Evolutionary conservation across 2,797 vertebrate species (phyloP), one percentile per base, ranked within the genome.

Genomic region (Lacerta viridis): DNA sequence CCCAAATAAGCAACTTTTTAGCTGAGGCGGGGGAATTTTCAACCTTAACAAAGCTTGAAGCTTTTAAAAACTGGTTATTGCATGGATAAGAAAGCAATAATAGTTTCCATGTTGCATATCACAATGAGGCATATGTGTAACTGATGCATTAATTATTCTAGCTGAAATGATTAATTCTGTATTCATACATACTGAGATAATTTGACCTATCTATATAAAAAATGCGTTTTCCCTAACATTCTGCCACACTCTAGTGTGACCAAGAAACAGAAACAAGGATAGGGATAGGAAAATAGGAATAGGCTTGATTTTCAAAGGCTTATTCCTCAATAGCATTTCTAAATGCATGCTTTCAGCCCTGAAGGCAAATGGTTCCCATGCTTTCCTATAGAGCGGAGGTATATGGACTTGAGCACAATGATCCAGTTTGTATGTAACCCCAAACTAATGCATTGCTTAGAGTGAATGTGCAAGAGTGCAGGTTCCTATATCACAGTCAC

Each of bases 1-100:
- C 9, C 23, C 64, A n/a, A 43, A 76, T 18, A 46, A 15, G 23
- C 41, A 29, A 39, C 1, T 41, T 84, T 7, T 87, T 39, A 83
- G 80, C 1, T 84, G 29, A 59, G 2, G 46, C 0, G 0, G 71
- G 87, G 8, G 1, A 80, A 89, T 80, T 4, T 0, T 85, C 18
- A 8, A 23, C 10, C 5, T 15, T 9, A 0, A 71, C 27, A 71
- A 82, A 1, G 46, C 90, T 84, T 72, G 29, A 75, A 77, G 17
- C 74, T 86, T 80, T 82, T 46, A 69, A 20, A 87, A 86, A 81
- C 43, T 84, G 78, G 41, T 33, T 6, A 77, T 9, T 80, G 20
- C 15, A 75, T 59, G 7, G 33, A 17, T 18, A 7, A 59, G n/a
- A 85, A 88, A 68, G 88, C 11, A 84, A 36, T 7, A 2, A 84